Percentiles rank a stretch among this genome's conserved stretches.
phyloP scores from a whole-genome alignment of 2,113 vertebrate species.

The Montifringilla adamsi region DNA sequence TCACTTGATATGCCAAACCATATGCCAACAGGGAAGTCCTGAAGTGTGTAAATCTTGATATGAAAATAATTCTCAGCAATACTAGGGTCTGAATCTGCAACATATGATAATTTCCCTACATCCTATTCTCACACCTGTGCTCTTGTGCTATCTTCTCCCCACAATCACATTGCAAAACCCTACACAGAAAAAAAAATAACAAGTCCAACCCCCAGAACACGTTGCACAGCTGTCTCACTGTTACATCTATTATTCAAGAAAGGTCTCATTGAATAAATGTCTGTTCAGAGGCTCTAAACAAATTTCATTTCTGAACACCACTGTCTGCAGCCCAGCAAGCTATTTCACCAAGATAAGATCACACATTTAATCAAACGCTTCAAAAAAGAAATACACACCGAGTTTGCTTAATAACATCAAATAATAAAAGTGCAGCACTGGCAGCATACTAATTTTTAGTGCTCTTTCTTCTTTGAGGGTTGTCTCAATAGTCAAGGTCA shows the following conservation, averaged over 20 bases:
- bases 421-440: conserved; percentile 64
- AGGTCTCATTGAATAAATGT: conserved; percentile 73
- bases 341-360: conserved; percentile 73
- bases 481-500: conserved; percentile 65
- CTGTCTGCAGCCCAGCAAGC: conserved; percentile 69
- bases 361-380: conserved; percentile 74
- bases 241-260: conserved; percentile 75
- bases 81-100: background rate
- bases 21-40: background rate
- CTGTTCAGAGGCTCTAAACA: conserved; percentile 73
- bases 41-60: background rate
- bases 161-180: background rate
- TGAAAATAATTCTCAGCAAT: background rate
- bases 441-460: conserved; percentile 69
- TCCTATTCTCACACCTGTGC: background rate
- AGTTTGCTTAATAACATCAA: conserved; percentile 72
- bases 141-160: background rate
- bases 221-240: conserved; percentile 42
- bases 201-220: background rate
- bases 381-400: conserved; percentile 65
- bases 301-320: conserved; percentile 77
- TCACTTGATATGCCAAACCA: background rate
- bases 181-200: background rate
- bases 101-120: background rate
- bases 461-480: conserved; percentile 65